A percentile compares a stretch with the other conserved stretches of the same genome.
phyloP scores from a whole-genome alignment of 2,113 vertebrate species.

The Chaetorhynchus papuensis region DNA sequence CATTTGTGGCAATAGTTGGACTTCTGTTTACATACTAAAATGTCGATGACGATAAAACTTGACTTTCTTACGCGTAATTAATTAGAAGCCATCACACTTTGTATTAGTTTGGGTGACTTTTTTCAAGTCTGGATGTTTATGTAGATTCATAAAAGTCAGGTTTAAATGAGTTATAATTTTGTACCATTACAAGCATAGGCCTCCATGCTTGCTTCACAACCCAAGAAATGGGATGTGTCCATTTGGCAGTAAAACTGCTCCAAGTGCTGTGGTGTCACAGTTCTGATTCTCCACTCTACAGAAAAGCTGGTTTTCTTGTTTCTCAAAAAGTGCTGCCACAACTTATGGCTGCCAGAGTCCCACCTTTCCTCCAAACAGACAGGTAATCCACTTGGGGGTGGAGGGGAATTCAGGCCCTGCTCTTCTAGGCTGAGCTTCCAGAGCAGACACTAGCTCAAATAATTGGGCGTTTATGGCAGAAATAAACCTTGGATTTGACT shows the following conservation, averaged over 20 bases:
- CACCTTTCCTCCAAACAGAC: background rate
- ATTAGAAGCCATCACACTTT: background rate
- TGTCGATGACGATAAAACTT: background rate
- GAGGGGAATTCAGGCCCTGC: background rate
- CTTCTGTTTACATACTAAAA: background rate
- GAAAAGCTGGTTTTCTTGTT: background rate
- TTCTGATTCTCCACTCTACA: background rate
- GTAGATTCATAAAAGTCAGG: background rate
- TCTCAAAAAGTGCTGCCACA: background rate
- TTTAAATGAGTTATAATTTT: background rate
- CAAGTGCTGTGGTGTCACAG: background rate
- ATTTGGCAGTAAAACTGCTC: background rate
- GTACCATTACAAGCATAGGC: background rate
- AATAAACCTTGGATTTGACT: background rate
- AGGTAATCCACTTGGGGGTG: background rate
- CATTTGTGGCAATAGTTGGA: background rate
- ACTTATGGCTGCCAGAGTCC: background rate
- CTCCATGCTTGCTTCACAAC: background rate
- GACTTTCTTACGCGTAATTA: background rate
- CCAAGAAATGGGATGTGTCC: background rate
- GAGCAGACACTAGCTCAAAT: background rate
- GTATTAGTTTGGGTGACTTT: background rate
- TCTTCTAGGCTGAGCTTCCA: background rate
- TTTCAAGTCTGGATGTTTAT: background rate
- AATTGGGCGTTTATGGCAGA: background rate